Conservation (phyloP, 2,113 vertebrate species). For the Chroicocephalus ridibundus region DNA sequence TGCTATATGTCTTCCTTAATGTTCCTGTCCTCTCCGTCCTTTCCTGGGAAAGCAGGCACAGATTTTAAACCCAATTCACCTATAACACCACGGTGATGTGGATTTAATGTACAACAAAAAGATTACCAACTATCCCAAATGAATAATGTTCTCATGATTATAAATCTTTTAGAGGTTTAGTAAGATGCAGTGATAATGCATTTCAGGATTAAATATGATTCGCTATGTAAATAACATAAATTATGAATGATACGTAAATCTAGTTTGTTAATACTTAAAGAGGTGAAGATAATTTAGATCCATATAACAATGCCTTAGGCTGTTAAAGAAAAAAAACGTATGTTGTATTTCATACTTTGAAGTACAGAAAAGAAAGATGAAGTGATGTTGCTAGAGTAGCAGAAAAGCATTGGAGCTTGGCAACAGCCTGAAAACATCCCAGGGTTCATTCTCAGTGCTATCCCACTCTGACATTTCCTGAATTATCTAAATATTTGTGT, state of each 20-base stretch:
- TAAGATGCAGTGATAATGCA: neutral
- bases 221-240: neutral
- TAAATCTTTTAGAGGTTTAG: constrained; percentile 15
- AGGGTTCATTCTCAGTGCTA: constrained; percentile 1
- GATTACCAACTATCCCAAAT: neutral
- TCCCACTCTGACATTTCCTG: constrained; percentile 18
- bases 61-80: constrained; percentile 16
- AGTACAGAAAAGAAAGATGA: constrained; percentile 10
- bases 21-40: neutral
- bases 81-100: neutral
- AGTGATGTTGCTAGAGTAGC: neutral
- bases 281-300: neutral
- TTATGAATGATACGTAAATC: constrained; percentile 9
- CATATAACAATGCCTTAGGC: neutral
- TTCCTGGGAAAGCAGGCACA: neutral
- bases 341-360: neutral
- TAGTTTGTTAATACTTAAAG: constrained; percentile 11
- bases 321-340: neutral
- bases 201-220: neutral
- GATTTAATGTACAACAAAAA: neutral
- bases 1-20: neutral
- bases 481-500: constrained; percentile 53
- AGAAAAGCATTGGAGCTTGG: neutral
- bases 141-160: neutral
- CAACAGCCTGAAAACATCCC: neutral